These are phyloP conservation scores for Oryzias sinensis DNA, from an alignment of 2,797 vertebrate genomes.

Conservation along the genomic window DNA sequence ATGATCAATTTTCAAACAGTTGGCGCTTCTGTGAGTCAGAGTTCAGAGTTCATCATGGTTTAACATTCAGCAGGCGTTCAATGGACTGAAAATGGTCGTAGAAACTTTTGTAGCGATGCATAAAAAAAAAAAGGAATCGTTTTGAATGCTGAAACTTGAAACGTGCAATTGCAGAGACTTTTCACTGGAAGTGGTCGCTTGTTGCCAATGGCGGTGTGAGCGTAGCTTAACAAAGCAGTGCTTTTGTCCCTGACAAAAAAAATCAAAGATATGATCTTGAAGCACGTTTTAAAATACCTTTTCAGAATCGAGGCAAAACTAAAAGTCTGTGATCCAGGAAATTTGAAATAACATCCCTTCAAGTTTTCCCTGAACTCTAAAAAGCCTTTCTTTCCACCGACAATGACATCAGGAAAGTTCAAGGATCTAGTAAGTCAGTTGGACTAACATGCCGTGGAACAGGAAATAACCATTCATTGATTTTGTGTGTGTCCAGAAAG, in stretches of 20 bases:
- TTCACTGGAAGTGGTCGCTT: too few species aligned
- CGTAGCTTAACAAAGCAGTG: background rate
- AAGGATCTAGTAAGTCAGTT: conserved; percentile 77
- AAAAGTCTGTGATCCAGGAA: conserved; percentile 37
- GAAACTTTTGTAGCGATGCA: too few species aligned
- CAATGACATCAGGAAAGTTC: conserved; percentile 70
- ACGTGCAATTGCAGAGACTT: too few species aligned
- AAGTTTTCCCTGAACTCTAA: conserved; percentile 69
- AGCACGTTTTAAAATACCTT: conserved; percentile 23
- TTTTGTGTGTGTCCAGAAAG: conserved; percentile 83
- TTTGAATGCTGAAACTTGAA: too few species aligned
- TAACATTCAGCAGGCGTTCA: too few species aligned
- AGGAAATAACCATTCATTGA: conserved; percentile 86
- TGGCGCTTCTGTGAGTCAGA: too few species aligned
- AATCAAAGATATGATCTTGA: conserved; percentile 5
- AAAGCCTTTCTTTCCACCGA: conserved; percentile 64
- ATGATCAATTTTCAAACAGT: too few species aligned
- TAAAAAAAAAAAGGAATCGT: too few species aligned
- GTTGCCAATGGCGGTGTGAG: background rate
- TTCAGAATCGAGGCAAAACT: conserved; percentile 40
- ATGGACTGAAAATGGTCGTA: too few species aligned
- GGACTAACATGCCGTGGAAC: conserved; percentile 79
- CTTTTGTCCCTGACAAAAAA: too few species aligned
- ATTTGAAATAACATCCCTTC: conserved; percentile 61
- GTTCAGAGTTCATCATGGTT: too few species aligned